phyloP scores from a whole-genome alignment of 2,113 vertebrate species.

The Gallinago paraguaiae region DNA sequence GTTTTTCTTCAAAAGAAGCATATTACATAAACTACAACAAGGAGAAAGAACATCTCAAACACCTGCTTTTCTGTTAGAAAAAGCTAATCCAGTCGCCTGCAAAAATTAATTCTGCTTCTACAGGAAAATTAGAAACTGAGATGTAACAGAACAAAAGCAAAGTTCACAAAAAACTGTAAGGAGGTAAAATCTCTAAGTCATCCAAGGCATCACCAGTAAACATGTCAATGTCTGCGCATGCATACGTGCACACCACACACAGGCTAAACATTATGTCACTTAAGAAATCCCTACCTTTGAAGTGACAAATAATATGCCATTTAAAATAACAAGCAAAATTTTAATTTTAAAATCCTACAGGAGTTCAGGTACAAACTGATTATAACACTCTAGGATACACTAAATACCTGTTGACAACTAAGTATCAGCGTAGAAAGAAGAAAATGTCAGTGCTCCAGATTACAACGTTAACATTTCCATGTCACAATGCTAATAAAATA shows the following conservation, averaged over 20 bases:
- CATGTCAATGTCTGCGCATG: background rate
- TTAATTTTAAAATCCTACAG: background rate
- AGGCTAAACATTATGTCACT: background rate
- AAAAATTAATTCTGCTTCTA: background rate
- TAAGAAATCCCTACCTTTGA: constrained; percentile 4
- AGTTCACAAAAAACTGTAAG: background rate
- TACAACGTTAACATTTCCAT: background rate
- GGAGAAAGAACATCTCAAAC: background rate
- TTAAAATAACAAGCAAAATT: background rate
- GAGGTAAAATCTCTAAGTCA: background rate
- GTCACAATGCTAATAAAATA: background rate
- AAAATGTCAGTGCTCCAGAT: background rate
- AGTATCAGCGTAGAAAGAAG: background rate
- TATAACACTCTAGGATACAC: background rate
- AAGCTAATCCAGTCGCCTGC: background rate
- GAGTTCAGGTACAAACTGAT: background rate
- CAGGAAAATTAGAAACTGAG: background rate
- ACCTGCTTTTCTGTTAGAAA: background rate
- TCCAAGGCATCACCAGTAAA: background rate
- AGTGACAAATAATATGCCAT: background rate
- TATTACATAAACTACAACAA: background rate
- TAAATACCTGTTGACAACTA: background rate
- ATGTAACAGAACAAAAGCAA: background rate
- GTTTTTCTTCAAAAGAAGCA: background rate
- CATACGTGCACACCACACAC: background rate